Evolutionary conservation across 2,888 invertebrate species (phyloP), one percentile per base, ranked within the genome.

Genomic region (Chironomus riparius): DNA sequence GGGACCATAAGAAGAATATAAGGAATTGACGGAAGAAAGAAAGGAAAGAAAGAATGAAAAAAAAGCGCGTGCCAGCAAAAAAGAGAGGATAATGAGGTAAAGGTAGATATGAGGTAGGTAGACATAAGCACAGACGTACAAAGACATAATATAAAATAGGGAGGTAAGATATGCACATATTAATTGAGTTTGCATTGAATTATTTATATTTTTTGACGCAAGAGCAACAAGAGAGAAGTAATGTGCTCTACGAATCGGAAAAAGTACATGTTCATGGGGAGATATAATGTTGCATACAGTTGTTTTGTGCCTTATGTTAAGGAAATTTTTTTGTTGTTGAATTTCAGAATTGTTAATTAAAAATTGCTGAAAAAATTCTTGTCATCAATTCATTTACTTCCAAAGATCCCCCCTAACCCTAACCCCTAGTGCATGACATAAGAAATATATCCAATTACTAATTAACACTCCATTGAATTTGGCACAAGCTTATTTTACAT

Each of bases 391-490:
- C 38, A 38, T 38, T 38, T 38, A 18, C 56, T 56, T 56, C 7
- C 18, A 56, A 18, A 18, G n/a, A n/a, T n/a, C n/a, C n/a, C n/a
- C n/a, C n/a, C n/a, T n/a, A n/a, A 15, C 56, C n/a, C 18, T 5
- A 4, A 56, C 56, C n/a, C 10, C n/a, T 18, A 3, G 12, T 12
- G 22, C 65, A 22, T 13, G 12, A 65, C 13, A 13, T 65, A 24
- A 28, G 4, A 28, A 28, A 71, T 56, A 71, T 61, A 56, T 71
- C 74, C 62, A 68, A 61, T 47, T 62, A 74, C 68, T 74, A 74
- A 74, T 74, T 74, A 74, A 74, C 65, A 74, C 74, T 68, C 74
- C 65, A 74, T 74, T 74, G 68, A 74, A 28, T 74, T n/a, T 62
- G 15, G 65, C 65, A 65, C 65, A 65, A 24, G 24, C 24, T 13